Conservation (phyloP, 2,797 vertebrate species). For the Synaphobranchus kaupii region DNA sequence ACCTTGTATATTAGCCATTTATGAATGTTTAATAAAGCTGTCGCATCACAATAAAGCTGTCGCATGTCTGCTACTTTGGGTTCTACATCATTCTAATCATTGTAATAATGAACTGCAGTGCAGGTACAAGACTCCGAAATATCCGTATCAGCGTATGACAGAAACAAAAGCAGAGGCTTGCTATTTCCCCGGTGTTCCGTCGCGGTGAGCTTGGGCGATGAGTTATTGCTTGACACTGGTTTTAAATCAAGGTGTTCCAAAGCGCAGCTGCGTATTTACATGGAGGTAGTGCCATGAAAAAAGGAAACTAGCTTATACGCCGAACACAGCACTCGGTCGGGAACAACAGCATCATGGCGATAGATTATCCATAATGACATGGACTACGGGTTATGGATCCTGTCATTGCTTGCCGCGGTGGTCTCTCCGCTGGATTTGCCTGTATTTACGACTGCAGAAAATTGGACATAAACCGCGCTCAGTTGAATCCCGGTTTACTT, state of each 20-base stretch:
- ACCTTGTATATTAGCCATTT: neutral
- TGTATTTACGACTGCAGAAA: neutral
- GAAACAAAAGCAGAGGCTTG: neutral
- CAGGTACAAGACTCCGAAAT: neutral
- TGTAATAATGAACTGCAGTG: neutral
- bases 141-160: neutral
- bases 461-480: neutral
- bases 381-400: neutral
- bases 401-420: neutral
- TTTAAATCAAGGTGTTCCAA: neutral
- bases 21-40: neutral
- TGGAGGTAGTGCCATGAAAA: neutral
- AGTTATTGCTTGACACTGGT: neutral
- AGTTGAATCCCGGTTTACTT: neutral
- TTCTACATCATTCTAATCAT: neutral
- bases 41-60: neutral
- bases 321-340: neutral
- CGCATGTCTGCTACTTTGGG: neutral
- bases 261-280: neutral
- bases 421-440: neutral
- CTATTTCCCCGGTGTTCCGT: neutral
- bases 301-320: neutral
- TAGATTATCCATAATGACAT: neutral
- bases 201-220: neutral
- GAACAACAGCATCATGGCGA: neutral